Conservation (phyloP, 2,113 vertebrate genomes). For the Bolborhynchus lineola region DNA sequence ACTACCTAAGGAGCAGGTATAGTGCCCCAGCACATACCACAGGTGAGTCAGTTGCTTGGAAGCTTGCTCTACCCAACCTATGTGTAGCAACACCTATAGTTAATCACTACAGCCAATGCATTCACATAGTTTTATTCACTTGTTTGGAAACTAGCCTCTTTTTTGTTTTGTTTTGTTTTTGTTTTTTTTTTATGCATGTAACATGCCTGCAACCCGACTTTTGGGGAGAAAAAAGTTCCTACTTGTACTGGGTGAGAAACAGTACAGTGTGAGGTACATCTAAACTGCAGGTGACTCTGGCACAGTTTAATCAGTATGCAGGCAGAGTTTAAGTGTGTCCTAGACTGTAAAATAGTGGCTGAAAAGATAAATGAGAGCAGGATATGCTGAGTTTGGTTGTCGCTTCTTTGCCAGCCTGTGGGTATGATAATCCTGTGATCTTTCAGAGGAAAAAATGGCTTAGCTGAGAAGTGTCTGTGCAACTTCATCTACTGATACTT, state of each 20-base stretch:
- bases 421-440: neutral
- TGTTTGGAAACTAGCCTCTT: neutral
- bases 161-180: neutral
- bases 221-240: neutral
- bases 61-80: neutral
- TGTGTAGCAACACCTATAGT: neutral
- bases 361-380: neutral
- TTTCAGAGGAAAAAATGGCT: neutral
- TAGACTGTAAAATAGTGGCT: neutral
- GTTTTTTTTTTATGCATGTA: neutral
- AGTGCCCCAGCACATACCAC: neutral
- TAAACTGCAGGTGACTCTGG: neutral
- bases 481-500: neutral
- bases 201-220: neutral
- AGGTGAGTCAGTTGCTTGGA: neutral
- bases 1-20: neutral
- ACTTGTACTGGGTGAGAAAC: neutral
- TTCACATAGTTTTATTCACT: neutral
- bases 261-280: fast-evolving
- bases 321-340: neutral
- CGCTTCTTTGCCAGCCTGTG: neutral
- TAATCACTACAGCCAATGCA: neutral
- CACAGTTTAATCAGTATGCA: neutral
- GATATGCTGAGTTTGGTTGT: neutral
- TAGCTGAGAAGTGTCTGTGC: neutral